These are phyloP conservation scores for Drepana arcuata DNA, from an alignment of 1,140 invertebrate genomes.

Conservation along the genomic window DNA sequence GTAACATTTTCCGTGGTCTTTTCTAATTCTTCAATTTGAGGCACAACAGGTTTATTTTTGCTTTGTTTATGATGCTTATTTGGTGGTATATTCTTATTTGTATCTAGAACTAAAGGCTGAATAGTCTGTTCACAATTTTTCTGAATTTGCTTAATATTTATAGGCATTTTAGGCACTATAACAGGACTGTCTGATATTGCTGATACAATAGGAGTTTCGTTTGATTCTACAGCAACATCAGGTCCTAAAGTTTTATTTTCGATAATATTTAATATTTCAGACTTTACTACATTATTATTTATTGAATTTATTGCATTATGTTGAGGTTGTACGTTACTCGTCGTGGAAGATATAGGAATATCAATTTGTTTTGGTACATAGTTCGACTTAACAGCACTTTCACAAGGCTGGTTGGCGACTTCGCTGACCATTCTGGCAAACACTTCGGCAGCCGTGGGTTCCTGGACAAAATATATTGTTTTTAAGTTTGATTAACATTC, in stretches of 20 bases:
- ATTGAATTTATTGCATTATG: conserved; percentile 45
- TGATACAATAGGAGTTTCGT: conserved; percentile 53
- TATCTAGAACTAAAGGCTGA: conserved; percentile 41
- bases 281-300: conserved; percentile 58
- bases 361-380: conserved; percentile 39
- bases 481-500: too few species aligned
- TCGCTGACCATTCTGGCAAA: conserved; percentile 54
- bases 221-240: conserved; percentile 36
- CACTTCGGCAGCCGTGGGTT: conserved; percentile 37
- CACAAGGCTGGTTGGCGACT: conserved; percentile 43
- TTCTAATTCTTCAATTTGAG: conserved; percentile 35
- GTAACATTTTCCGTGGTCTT: conserved; percentile 18
- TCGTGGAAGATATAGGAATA: conserved; percentile 22
- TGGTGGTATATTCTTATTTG: conserved; percentile 34
- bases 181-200: conserved; percentile 62
- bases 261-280: conserved; percentile 55
- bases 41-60: conserved; percentile 49
- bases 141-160: conserved; percentile 44
- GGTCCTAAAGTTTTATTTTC: conserved; percentile 48
- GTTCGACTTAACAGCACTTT: conserved; percentile 38
- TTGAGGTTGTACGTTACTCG: conserved; percentile 38
- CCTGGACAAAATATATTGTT: conserved; percentile 13
- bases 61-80: conserved; percentile 39
- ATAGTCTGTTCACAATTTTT: conserved; percentile 40
- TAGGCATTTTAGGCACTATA: conserved; percentile 63